Conservation (phyloP, 2,888 invertebrate genomes). For the Poecilus cupreus region DNA sequence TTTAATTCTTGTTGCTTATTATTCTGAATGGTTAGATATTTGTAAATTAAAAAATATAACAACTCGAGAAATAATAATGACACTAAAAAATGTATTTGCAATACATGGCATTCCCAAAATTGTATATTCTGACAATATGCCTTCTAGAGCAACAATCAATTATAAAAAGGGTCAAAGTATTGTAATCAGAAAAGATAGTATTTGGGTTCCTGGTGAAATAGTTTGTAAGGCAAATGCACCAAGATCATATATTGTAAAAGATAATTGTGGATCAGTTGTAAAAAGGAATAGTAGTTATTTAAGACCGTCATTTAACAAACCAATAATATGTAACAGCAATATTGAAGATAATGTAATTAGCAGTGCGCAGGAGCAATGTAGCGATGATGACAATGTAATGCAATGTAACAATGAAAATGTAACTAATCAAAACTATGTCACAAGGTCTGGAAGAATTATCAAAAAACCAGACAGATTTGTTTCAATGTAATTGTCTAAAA, state of each 20-base stretch:
- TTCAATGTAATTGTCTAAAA: too few species aligned
- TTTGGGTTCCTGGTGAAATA: slow-evolving; percentile 5
- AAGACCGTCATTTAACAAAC: slow-evolving; percentile 7
- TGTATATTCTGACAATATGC: background rate
- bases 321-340: too few species aligned
- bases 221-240: background rate
- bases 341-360: too few species aligned
- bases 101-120: background rate
- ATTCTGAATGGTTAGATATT: background rate
- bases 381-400: too few species aligned
- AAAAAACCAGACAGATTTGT: too few species aligned
- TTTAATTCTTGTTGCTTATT: background rate
- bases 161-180: background rate
- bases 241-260: background rate
- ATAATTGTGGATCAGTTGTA: background rate
- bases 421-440: too few species aligned
- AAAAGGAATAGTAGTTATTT: background rate
- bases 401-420: too few species aligned
- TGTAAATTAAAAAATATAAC: background rate
- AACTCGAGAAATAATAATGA: background rate
- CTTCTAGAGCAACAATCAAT: background rate
- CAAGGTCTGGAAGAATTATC: too few species aligned
- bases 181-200: slow-evolving; percentile 15
- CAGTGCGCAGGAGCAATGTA: too few species aligned
- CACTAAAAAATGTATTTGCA: background rate